A percentile compares a stretch with the other conserved stretches of the same genome.
These are phyloP conservation scores for Teleiodes luculella DNA, from an alignment of 2,888 invertebrate species.

Conservation along the genomic window DNA sequence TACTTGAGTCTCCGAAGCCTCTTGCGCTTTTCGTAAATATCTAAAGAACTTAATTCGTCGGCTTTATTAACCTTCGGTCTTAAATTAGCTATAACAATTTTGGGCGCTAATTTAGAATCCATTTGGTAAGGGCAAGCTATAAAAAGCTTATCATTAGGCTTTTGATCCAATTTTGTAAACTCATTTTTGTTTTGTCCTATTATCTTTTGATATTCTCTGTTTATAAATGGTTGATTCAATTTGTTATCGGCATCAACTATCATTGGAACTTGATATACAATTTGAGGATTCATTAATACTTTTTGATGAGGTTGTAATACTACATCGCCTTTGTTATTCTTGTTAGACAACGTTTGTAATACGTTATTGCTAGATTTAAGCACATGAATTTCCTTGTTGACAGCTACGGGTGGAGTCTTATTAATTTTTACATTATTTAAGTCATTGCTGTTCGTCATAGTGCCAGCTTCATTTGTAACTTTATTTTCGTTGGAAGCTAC, in stretches of 20 bases:
- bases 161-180: constrained; percentile 45
- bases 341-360: constrained; percentile 48
- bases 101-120: constrained; percentile 59
- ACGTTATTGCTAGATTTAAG: constrained; percentile 55
- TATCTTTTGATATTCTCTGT: constrained; percentile 45
- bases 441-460: constrained; percentile 25
- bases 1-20: constrained; percentile 64
- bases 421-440: constrained; percentile 28
- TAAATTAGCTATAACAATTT: constrained; percentile 61
- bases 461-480: constrained; percentile 33
- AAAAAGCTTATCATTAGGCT: constrained; percentile 54
- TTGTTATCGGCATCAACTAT: constrained; percentile 54
- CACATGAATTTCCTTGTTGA: constrained; percentile 52
- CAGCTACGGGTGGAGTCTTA: constrained; percentile 32
- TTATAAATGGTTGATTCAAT: constrained; percentile 40
- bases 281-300: constrained; percentile 60
- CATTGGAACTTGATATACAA: constrained; percentile 66
- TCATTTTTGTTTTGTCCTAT: constrained; percentile 43
- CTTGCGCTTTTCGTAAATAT: constrained; percentile 75
- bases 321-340: constrained; percentile 50
- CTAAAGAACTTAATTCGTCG: constrained; percentile 68
- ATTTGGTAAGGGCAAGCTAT: constrained; percentile 64
- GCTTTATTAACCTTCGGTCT: constrained; percentile 46
- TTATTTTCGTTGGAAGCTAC: constrained; percentile 49
- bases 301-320: constrained; percentile 55